Evolutionary conservation across 2,113 vertebrate species (phyloP).

Genomic region (Pica pica): DNA sequence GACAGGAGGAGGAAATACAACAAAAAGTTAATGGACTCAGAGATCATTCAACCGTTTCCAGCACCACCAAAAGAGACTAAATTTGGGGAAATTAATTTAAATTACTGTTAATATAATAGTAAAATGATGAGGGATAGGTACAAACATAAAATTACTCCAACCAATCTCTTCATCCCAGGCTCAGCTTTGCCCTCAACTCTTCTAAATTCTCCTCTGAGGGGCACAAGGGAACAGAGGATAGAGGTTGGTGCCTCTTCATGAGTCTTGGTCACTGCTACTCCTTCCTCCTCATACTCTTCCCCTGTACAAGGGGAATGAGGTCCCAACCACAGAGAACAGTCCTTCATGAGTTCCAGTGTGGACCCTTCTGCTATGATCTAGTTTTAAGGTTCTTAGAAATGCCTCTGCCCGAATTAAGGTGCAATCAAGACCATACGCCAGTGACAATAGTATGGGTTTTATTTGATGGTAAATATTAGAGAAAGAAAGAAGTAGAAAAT

Average conservation of each 20-base stretch:
- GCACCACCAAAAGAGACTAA: accelerated
- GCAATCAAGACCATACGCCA: too few species aligned
- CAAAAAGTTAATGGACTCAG: neutral
- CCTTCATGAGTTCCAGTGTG: neutral
- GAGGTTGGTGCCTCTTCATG: neutral
- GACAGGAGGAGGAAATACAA: neutral
- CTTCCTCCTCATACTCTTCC: neutral
- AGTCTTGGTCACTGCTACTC: accelerated
- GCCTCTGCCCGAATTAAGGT: too few species aligned
- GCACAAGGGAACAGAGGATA: accelerated
- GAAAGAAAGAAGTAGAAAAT: too few species aligned
- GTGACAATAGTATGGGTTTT: too few species aligned
- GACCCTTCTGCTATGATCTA: neutral
- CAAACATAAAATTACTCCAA: neutral
- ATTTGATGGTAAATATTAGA: too few species aligned
- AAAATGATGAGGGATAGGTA: neutral
- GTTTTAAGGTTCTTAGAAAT: too few species aligned
- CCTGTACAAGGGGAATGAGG: neutral
- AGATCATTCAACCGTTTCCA: neutral
- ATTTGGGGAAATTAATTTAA: neutral
- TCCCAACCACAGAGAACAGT: neutral
- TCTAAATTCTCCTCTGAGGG: neutral
- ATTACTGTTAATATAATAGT: neutral
- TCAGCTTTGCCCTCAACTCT: neutral
- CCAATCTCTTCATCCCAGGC: neutral